A percentile compares a stretch with the other conserved stretches of the same genome.
Conservation (phyloP, 2,797 vertebrate genomes). For the Pogoniulus pusillus region DNA sequence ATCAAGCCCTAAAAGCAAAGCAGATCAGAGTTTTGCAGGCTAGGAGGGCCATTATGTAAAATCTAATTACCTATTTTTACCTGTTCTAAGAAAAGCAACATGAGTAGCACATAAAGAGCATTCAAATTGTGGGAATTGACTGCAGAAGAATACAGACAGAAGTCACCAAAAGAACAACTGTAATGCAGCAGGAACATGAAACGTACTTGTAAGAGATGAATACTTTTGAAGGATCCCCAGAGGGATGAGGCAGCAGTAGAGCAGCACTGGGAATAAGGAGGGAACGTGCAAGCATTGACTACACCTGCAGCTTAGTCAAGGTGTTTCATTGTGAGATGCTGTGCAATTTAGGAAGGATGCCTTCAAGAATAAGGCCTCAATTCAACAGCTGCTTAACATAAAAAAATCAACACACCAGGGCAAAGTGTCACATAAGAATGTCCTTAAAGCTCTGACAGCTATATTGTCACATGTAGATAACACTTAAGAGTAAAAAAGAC, state of each 20-base stretch:
- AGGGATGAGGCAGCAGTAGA: neutral
- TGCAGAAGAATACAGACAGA: neutral
- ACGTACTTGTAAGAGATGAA: neutral
- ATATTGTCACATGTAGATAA: neutral
- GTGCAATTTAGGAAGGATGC: neutral
- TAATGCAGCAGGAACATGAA: neutral
- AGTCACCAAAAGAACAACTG: neutral
- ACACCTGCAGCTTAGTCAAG: neutral
- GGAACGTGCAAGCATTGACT: neutral
- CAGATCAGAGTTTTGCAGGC: neutral
- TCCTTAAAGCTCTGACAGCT: neutral
- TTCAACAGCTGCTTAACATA: neutral
- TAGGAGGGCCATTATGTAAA: neutral
- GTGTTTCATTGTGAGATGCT: neutral
- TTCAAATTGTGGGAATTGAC: neutral
- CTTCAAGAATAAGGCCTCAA: neutral
- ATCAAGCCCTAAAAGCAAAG: constrained; percentile 2
- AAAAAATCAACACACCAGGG: neutral
- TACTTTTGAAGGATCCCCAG: neutral
- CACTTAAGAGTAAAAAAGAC: neutral
- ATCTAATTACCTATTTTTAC: constrained; percentile 14
- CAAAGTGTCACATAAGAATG: neutral
- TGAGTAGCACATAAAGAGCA: neutral
- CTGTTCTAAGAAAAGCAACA: neutral
- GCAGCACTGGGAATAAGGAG: neutral